Percentiles rank a stretch among this genome's conserved stretches.
phyloP scores from a whole-genome alignment of 2,888 invertebrate species.

The Cynaeus angustus region DNA sequence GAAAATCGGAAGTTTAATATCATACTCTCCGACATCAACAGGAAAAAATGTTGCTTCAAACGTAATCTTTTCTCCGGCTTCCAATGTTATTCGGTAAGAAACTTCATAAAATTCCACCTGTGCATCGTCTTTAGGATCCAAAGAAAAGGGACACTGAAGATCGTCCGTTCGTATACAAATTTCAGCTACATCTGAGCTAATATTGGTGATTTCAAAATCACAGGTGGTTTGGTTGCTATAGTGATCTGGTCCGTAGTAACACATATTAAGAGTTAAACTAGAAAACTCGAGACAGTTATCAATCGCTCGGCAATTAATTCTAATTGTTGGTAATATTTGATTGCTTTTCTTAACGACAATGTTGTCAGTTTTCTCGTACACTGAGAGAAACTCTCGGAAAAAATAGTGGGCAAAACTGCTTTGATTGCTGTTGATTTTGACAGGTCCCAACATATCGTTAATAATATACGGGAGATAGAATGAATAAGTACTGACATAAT shows the following conservation, averaged over 20 bases:
- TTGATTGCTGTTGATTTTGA: slow-evolving; percentile 61
- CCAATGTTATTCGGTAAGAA: slow-evolving; percentile 49
- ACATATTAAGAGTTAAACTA: slow-evolving; percentile 41
- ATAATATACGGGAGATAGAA: slow-evolving; percentile 76
- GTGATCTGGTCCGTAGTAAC: slow-evolving; percentile 31
- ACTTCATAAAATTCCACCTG: slow-evolving; percentile 12
- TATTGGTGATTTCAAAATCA: slow-evolving; percentile 19
- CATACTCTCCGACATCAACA: slow-evolving; percentile 56
- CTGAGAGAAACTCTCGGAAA: neutral
- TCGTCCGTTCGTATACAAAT: slow-evolving; percentile 63
- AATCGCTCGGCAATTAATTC: slow-evolving; percentile 28
- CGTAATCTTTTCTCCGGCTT: slow-evolving; percentile 57
- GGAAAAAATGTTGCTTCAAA: slow-evolving; percentile 63
- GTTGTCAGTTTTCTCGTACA: neutral
- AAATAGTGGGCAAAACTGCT: slow-evolving; percentile 1
- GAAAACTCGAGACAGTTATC: slow-evolving; percentile 45
- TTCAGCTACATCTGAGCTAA: neutral
- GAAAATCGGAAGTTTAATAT: slow-evolving; percentile 65
- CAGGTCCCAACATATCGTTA: slow-evolving; percentile 76
- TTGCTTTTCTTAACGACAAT: slow-evolving; percentile 3
- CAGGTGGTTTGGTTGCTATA: slow-evolving; percentile 6
- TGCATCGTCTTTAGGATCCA: slow-evolving; percentile 48
- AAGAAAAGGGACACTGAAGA: slow-evolving; percentile 61
- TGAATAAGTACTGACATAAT: slow-evolving; percentile 73
- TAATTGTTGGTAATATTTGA: slow-evolving; percentile 11